Conservation (phyloP, 2,797 vertebrate genomes). For the Rhabdomys pumilio region DNA sequence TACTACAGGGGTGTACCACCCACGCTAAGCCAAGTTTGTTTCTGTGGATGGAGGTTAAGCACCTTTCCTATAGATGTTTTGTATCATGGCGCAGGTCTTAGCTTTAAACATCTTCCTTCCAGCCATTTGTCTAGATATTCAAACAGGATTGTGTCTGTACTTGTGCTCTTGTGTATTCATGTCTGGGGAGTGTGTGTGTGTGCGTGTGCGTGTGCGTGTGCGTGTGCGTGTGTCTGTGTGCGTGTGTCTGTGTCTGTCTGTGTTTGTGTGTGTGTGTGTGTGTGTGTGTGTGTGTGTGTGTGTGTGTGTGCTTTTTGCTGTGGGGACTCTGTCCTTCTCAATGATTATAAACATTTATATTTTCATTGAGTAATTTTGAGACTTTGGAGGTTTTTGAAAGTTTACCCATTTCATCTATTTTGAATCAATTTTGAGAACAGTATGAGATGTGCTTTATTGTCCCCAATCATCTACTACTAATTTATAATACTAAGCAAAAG, state of each 20-base stretch:
- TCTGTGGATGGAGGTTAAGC: neutral
- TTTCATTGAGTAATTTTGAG: constrained; percentile 33
- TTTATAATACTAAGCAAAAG: neutral
- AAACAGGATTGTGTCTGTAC: too few species aligned
- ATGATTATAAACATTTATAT: constrained; percentile 31
- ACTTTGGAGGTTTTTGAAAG: constrained; percentile 3
- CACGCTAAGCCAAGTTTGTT: neutral
- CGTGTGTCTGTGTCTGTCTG: too few species aligned
- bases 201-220: too few species aligned
- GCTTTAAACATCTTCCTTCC: constrained; percentile 18
- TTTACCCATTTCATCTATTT: constrained; percentile 33
- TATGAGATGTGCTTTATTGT: neutral
- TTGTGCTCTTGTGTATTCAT: accelerated
- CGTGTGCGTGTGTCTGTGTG: too few species aligned
- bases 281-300: too few species aligned
- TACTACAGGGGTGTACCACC: too few species aligned
- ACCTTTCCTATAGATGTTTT: neutral
- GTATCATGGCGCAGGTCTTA: neutral
- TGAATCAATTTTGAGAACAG: constrained; percentile 33
- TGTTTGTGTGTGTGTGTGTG: too few species aligned
- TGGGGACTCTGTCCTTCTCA: neutral
- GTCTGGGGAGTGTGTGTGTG: neutral
- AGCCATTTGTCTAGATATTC: constrained; percentile 8
- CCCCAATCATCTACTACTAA: neutral
- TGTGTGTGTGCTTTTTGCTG: neutral